Conservation (phyloP, 2,797 vertebrate species). For the Salmo trutta region DNA sequence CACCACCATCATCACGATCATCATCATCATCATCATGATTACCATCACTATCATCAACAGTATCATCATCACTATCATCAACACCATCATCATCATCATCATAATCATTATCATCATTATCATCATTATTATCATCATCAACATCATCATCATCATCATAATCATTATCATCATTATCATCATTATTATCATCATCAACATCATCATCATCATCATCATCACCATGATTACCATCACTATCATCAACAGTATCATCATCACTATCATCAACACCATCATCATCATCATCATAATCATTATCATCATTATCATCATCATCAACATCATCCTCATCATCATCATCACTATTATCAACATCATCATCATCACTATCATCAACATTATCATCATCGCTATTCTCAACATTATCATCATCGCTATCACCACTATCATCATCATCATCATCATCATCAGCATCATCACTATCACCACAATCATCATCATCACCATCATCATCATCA, state of each 20-base stretch:
- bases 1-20: not conserved
- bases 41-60: not conserved
- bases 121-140: not conserved
- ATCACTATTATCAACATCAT: no score
- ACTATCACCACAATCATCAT: not conserved
- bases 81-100: not conserved
- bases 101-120: accelerated
- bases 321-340: no score
- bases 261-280: not conserved
- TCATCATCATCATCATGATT: not conserved
- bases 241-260: not conserved
- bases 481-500: not conserved
- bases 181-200: not conserved
- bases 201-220: not conserved
- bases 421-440: no score
- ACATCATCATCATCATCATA: not conserved
- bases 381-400: no score
- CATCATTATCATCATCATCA: no score
- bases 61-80: not conserved
- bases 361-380: no score
- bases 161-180: not conserved
- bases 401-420: no score
- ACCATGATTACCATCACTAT: not conserved
- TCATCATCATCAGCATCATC: not conserved
- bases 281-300: no score